Conservation (phyloP, 2,888 invertebrate species). For the Branchipolynoe longqiensis region DNA sequence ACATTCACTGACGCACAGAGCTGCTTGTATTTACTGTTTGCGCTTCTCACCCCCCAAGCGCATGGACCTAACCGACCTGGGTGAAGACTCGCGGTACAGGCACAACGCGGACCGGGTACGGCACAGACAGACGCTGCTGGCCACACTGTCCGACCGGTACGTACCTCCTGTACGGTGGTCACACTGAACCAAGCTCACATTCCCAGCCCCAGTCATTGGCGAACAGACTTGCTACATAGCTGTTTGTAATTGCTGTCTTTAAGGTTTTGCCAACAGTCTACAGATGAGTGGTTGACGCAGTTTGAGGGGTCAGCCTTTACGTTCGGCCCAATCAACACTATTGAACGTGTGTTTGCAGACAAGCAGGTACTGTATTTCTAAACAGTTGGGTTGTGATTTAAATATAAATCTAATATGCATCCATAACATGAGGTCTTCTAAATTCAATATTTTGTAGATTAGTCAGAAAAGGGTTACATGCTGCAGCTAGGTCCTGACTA, state of each 20-base stretch:
- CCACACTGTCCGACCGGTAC: slow-evolving; percentile 83
- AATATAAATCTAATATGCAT: too few relatives aligned
- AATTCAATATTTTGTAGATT: too few relatives aligned
- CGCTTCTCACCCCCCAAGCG: too few relatives aligned
- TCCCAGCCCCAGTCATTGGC: too few relatives aligned
- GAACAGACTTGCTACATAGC: too few relatives aligned
- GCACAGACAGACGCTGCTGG: slow-evolving; percentile 88
- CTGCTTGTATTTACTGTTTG: background rate
- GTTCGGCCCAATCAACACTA: slow-evolving; percentile 93
- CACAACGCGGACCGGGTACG: slow-evolving; percentile 89
- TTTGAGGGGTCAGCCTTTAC: slow-evolving; percentile 91
- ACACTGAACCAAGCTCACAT: too few relatives aligned
- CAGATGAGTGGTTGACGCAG: slow-evolving; percentile 88
- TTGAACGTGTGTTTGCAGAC: slow-evolving; percentile 93
- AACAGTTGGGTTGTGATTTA: too few relatives aligned
- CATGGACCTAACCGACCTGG: slow-evolving; percentile 86
- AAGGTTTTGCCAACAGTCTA: slow-evolving; percentile 85
- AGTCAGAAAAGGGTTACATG: too few relatives aligned
- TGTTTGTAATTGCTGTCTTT: background rate
- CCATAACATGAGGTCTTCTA: background rate
- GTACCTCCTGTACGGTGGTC: too few relatives aligned
- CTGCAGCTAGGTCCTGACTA: too few relatives aligned
- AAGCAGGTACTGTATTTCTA: slow-evolving; percentile 89
- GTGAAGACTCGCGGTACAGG: slow-evolving; percentile 85
- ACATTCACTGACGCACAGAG: background rate